phyloP scores from a whole-genome alignment of 2,113 vertebrate genomes.

The Chlamydotis undulata region DNA sequence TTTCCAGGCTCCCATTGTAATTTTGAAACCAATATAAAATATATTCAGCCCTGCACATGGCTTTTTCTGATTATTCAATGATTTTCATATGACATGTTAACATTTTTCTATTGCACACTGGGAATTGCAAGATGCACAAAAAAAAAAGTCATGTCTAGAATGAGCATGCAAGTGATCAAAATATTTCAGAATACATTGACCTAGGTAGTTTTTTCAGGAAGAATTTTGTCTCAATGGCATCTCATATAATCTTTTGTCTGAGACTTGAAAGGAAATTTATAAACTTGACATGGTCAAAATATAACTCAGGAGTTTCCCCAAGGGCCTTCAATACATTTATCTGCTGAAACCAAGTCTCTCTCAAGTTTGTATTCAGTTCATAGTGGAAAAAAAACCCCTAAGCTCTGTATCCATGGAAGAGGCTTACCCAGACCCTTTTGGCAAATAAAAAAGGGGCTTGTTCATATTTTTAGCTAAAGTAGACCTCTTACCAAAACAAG shows the following conservation, averaged over 20 bases:
- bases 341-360: background rate
- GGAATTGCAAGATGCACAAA: background rate
- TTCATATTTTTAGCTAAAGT: background rate
- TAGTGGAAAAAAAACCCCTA: background rate
- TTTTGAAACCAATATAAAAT: constrained; percentile 21
- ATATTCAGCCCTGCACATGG: background rate
- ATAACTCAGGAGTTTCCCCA: background rate
- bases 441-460: background rate
- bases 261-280: background rate
- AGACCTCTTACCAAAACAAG: background rate
- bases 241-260: background rate
- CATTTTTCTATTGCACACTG: background rate
- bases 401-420: background rate
- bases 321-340: background rate
- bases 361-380: background rate
- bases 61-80: background rate
- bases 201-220: background rate
- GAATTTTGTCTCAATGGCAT: background rate
- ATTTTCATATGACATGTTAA: background rate
- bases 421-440: background rate
- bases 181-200: background rate
- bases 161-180: background rate
- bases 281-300: background rate
- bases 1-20: background rate
- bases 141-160: background rate